Evolutionary conservation across 1,140 invertebrate genomes (phyloP).

Genomic region (Zaprionus taronus): DNA sequence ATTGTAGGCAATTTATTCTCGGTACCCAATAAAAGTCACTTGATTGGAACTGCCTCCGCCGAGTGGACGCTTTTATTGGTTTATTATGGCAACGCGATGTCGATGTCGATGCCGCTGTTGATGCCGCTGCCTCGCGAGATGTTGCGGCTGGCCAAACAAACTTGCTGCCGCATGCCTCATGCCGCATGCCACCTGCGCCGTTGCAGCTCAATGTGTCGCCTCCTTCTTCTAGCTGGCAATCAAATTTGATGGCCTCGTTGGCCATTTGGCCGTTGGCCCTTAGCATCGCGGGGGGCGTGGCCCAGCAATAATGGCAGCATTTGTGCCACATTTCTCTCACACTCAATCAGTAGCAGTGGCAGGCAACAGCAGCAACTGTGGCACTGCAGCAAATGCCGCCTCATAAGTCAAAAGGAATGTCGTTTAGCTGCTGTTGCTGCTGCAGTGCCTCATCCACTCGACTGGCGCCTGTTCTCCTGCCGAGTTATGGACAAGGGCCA

Average conservation of each 20-base stretch:
- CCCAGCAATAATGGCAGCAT: constrained; percentile 61
- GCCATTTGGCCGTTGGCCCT: constrained; percentile 20
- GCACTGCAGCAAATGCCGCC: constrained; percentile 48
- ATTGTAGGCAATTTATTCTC: constrained; percentile 63
- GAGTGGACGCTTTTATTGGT: constrained; percentile 76
- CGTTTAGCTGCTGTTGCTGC: constrained; percentile 56
- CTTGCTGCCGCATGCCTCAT: constrained; percentile 20
- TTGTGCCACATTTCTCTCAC: constrained; percentile 67
- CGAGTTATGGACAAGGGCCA: constrained; percentile 55
- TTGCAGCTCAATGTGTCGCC: constrained; percentile 1
- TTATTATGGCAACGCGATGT: constrained; percentile 70
- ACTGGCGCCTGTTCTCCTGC: constrained; percentile 55
- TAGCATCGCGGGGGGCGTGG: constrained; percentile 29
- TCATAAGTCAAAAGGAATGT: constrained; percentile 73
- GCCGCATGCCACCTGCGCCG: constrained; percentile 19
- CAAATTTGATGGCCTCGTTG: constrained; percentile 79
- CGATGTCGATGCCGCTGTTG: neutral
- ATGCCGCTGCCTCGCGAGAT: neutral
- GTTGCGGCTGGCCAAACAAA: constrained; percentile 15
- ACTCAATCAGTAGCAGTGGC: constrained; percentile 65
- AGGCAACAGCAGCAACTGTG: constrained; percentile 14
- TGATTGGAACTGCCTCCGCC: constrained; percentile 74
- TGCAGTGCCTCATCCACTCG: constrained; percentile 21
- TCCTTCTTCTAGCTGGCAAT: constrained; percentile 50
- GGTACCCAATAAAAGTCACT: constrained; percentile 75